These are phyloP conservation scores for Neoseiulus cucumeris DNA, from an alignment of 1,140 invertebrate genomes.

Conservation along the genomic window DNA sequence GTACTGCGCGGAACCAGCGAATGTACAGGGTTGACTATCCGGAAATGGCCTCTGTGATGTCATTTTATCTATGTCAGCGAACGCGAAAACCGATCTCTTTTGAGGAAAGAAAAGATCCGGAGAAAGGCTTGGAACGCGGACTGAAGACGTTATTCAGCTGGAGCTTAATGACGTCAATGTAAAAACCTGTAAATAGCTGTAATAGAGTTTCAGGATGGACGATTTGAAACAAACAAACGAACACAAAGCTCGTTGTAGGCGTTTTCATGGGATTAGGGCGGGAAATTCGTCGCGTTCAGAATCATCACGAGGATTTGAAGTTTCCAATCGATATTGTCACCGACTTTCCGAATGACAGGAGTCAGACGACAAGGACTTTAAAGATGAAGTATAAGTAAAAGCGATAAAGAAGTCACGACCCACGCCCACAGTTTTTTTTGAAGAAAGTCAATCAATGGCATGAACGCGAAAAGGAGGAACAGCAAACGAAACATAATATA, in stretches of 20 bases:
- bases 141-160: background rate
- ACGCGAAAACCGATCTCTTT: background rate
- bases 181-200: slow-evolving; percentile 7
- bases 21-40: background rate
- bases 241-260: background rate
- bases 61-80: background rate
- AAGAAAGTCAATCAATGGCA: background rate
- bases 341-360: background rate
- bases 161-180: background rate
- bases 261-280: background rate
- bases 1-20: slow-evolving; percentile 9
- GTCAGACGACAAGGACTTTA: background rate
- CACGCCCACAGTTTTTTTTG: too few species aligned
- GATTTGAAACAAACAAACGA: background rate
- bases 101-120: background rate
- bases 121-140: background rate
- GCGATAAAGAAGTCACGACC: background rate
- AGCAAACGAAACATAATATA: background rate
- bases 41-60: background rate
- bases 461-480: background rate
- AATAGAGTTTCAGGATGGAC: background rate
- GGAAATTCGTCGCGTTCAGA: background rate
- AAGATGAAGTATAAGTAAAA: background rate
- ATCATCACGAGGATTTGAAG: background rate
- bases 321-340: background rate